These are phyloP conservation scores for Pycnonotus jocosus DNA, from an alignment of 2,113 vertebrate species.

Conservation along the genomic window DNA sequence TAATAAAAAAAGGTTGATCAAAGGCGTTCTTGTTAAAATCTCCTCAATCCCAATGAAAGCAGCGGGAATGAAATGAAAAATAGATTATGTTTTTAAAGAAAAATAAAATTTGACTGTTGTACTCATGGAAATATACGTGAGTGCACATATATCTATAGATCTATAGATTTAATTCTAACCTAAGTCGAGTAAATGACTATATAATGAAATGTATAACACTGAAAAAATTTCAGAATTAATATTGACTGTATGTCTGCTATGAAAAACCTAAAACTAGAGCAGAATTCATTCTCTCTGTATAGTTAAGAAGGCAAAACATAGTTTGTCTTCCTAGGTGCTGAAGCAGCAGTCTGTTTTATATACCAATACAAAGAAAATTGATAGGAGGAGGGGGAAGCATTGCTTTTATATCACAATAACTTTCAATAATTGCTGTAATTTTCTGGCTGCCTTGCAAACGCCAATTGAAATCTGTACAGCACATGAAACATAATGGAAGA, in stretches of 20 bases:
- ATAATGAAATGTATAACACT: not conserved
- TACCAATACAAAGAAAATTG: constrained; percentile 16
- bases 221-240: not conserved
- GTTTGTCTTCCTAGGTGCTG: not conserved
- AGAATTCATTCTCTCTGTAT: not conserved
- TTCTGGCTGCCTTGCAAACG: constrained; percentile 40
- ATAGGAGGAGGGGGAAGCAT: constrained; percentile 9
- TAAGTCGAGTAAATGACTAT: not conserved
- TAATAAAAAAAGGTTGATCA: not conserved
- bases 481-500: constrained; percentile 24
- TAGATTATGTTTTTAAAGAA: not conserved
- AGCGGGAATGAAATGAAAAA: not conserved
- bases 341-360: constrained; percentile 16
- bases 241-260: not conserved
- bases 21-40: not conserved
- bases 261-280: not conserved
- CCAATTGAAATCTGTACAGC: constrained; percentile 8
- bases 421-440: constrained; percentile 67
- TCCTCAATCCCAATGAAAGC: not conserved
- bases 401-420: constrained; percentile 57
- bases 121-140: not conserved
- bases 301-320: not conserved
- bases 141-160: not conserved
- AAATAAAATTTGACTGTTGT: not conserved
- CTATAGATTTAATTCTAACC: not conserved